Evolutionary conservation across 2,888 invertebrate species (phyloP).

Genomic region (Andrena dorsata): DNA sequence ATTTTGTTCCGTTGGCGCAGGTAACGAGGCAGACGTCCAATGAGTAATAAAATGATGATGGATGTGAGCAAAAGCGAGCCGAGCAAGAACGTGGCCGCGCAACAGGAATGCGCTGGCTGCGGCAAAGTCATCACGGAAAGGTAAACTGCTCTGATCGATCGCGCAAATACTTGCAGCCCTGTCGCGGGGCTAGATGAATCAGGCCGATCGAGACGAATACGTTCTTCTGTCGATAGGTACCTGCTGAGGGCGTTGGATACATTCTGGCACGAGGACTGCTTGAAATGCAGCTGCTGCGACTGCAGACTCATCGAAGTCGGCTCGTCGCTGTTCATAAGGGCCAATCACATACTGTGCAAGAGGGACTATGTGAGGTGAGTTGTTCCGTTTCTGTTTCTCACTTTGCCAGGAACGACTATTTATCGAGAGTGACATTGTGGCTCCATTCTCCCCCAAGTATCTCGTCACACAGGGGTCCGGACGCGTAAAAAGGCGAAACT

Average conservation of each 20-base stretch:
- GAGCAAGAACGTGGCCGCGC: slow-evolving; percentile 82
- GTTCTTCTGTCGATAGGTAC: slow-evolving; percentile 79
- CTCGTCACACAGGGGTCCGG: too few relatives aligned
- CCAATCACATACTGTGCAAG: slow-evolving; percentile 95
- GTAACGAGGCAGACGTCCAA: neutral
- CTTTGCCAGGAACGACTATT: neutral
- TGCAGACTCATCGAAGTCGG: slow-evolving; percentile 97
- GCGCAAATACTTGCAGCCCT: neutral
- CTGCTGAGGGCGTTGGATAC: slow-evolving; percentile 94
- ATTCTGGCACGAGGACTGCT: slow-evolving; percentile 97
- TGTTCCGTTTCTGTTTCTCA: too few relatives aligned
- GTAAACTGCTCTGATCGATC: slow-evolving; percentile 82
- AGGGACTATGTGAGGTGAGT: slow-evolving; percentile 95
- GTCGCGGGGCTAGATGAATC: neutral
- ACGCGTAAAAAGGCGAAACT: too few relatives aligned
- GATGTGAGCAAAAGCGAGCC: slow-evolving; percentile 83
- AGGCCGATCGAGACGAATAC: neutral
- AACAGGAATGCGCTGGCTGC: slow-evolving; percentile 93
- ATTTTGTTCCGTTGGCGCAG: slow-evolving; percentile 59
- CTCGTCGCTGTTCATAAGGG: slow-evolving; percentile 95
- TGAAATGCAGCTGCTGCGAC: slow-evolving; percentile 96
- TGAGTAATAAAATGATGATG: slow-evolving; percentile 81
- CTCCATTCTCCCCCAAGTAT: slow-evolving; percentile 1
- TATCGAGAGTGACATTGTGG: neutral
- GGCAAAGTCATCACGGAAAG: slow-evolving; percentile 94